Evolutionary conservation across 2,797 vertebrate genomes (phyloP).

Genomic region (Pipistrellus nathusii): DNA sequence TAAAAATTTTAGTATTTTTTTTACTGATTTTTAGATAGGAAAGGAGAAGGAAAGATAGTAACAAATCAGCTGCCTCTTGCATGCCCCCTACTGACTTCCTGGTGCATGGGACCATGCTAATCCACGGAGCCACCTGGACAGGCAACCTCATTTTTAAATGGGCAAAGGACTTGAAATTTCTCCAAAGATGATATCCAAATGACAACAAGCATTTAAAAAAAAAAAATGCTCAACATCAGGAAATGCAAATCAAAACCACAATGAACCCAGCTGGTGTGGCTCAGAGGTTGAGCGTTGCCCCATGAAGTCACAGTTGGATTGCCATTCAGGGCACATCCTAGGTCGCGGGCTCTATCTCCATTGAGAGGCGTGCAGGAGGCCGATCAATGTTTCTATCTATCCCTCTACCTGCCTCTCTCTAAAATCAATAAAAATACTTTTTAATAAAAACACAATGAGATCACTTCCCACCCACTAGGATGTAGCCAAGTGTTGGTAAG

Average conservation of each 20-base stretch:
- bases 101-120: background rate
- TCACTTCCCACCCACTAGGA: background rate
- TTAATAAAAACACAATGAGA: background rate
- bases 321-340: no score
- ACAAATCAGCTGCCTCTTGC: background rate
- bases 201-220: background rate
- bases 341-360: no score
- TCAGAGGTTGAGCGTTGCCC: no score
- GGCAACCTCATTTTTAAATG: background rate
- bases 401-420: no score
- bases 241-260: background rate
- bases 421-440: no score
- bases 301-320: no score
- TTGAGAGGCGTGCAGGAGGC: no score
- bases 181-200: constrained; percentile 31
- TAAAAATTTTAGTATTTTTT: no score
- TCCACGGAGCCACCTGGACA: background rate
- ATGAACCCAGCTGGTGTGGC: no score
- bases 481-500: background rate
- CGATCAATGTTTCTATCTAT: no score
- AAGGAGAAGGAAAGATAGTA: background rate
- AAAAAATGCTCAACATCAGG: background rate
- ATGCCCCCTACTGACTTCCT: background rate
- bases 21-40: background rate
- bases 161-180: background rate